These are phyloP conservation scores for Sebastes flavidus DNA, from an alignment of 2,797 vertebrate genomes.

Conservation along the genomic window DNA sequence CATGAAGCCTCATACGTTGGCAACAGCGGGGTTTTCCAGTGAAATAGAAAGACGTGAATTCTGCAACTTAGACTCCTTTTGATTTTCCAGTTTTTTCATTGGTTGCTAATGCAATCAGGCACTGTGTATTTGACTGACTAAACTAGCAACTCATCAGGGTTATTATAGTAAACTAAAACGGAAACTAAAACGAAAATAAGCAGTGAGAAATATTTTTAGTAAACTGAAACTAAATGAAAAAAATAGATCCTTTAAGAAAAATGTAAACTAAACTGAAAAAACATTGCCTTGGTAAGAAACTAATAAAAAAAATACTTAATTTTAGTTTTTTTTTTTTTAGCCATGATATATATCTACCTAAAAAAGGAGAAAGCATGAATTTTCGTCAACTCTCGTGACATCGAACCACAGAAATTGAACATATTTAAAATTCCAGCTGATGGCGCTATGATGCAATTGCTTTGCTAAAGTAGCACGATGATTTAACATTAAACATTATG, in stretches of 20 bases:
- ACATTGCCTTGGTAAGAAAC: accelerated
- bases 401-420: too few species aligned
- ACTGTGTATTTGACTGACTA: not conserved
- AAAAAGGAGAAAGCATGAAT: too few species aligned
- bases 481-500: not conserved
- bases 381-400: too few species aligned
- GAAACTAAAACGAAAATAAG: not conserved
- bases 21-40: not conserved
- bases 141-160: not conserved
- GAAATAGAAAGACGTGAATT: not conserved
- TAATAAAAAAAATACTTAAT: not conserved
- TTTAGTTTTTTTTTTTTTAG: too few species aligned
- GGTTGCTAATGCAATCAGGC: not conserved
- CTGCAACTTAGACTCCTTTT: not conserved
- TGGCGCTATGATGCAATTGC: not conserved
- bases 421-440: not conserved
- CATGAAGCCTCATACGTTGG: not conserved
- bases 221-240: not conserved
- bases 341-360: too few species aligned
- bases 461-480: not conserved
- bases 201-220: not conserved
- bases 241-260: not conserved
- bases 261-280: too few species aligned
- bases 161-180: not conserved
- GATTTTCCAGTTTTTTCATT: not conserved